Evolutionary conservation across 1,140 invertebrate species (phyloP).

Genomic region (Trichomalopsis sarcophagae): DNA sequence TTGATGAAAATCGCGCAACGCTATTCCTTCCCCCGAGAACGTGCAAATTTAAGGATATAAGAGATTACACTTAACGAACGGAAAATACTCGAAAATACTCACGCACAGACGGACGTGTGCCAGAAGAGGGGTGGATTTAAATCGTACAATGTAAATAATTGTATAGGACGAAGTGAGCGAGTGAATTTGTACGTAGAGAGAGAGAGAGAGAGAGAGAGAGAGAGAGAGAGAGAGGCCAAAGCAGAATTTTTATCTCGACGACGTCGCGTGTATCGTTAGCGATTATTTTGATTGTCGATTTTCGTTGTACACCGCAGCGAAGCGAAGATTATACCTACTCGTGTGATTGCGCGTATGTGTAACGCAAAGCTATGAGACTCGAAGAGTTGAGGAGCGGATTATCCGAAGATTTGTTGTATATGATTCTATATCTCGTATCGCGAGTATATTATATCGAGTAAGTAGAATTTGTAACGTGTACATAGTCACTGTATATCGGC

Average conservation of each 20-base stretch:
- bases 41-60: not conserved
- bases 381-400: no score
- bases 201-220: not conserved
- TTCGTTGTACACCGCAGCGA: not conserved
- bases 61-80: constrained; percentile 2
- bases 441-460: not conserved
- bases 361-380: not conserved
- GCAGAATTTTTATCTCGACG: constrained; percentile 30
- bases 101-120: not conserved
- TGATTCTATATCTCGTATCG: not conserved
- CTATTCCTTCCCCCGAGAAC: constrained; percentile 32
- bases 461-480: constrained; percentile 64
- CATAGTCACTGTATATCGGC: constrained; percentile 68
- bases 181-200: constrained; percentile 58
- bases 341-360: no score
- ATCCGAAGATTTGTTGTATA: constrained; percentile 40
- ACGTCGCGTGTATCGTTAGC: not conserved
- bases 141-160: constrained; percentile 70
- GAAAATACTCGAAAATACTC: not conserved
- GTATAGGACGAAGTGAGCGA: constrained; percentile 64
- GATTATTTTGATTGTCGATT: not conserved
- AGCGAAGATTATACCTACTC: not conserved
- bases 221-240: not conserved
- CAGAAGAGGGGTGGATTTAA: not conserved
- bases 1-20: no score